These are phyloP conservation scores for Rhinella marina DNA, from an alignment of 2,797 vertebrate species.

Conservation along the genomic window DNA sequence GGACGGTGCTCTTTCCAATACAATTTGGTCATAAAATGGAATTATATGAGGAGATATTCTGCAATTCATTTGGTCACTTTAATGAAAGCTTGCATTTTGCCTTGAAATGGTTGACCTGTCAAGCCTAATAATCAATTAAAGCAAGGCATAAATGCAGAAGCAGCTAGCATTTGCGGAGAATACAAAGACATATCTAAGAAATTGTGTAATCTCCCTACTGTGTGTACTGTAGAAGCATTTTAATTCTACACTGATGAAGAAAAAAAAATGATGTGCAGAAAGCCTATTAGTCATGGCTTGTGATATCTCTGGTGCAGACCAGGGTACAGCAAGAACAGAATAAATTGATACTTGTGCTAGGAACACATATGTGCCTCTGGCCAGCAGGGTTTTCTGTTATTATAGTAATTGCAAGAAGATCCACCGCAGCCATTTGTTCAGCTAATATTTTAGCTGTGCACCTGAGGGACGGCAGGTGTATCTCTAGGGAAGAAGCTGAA, in stretches of 20 bases:
- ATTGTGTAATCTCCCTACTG: conserved; percentile 13
- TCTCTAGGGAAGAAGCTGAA: conserved; percentile 39
- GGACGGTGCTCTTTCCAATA: neutral
- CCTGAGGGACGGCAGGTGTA: conserved; percentile 49
- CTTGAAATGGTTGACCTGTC: neutral
- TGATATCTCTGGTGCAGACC: neutral
- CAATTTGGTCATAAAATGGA: conserved; percentile 8
- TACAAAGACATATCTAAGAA: neutral
- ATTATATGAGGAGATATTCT: neutral
- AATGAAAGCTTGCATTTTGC: conserved; percentile 15
- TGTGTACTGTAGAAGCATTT: conserved; percentile 8
- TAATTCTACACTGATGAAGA: conserved; percentile 2
- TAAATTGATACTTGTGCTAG: conserved; percentile 3
- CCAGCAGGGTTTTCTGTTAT: conserved; percentile 44
- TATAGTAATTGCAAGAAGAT: conserved; percentile 56
- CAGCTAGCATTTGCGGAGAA: neutral
- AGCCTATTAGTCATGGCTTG: conserved; percentile 30
- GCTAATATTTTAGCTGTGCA: conserved; percentile 55
- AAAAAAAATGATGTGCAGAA: conserved; percentile 7
- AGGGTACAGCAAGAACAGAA: conserved; percentile 9
- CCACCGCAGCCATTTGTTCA: conserved; percentile 45
- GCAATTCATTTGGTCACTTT: conserved; percentile 6
- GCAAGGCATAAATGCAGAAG: neutral
- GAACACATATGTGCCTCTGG: conserved; percentile 14
- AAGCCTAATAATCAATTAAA: conserved; percentile 27